These are phyloP conservation scores for Dissostichus mawsoni DNA, from an alignment of 2,113 vertebrate species.

Conservation along the genomic window DNA sequence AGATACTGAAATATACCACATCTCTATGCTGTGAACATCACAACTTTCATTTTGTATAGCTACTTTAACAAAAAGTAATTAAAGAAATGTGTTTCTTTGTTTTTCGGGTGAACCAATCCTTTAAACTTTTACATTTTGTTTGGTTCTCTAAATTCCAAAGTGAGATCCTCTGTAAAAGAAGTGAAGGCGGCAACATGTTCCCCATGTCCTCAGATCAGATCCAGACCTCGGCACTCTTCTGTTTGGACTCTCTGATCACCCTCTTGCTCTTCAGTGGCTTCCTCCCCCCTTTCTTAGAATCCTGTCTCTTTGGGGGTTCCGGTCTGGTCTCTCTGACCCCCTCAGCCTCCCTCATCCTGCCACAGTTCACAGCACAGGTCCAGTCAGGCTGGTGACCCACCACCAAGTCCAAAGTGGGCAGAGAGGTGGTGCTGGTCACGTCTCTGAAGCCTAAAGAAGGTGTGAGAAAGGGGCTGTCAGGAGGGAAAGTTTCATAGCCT, in stretches of 20 bases:
- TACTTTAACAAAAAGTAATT: neutral
- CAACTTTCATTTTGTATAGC: neutral
- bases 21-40: neutral
- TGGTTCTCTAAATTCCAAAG: neutral
- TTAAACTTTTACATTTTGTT: neutral
- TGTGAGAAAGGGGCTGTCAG: conserved; percentile 67
- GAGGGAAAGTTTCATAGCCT: conserved; percentile 67
- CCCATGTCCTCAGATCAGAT: conserved; percentile 55
- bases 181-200: neutral
- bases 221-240: conserved; percentile 81
- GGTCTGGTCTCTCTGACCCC: conserved; percentile 15
- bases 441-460: conserved; percentile 74
- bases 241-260: conserved; percentile 65
- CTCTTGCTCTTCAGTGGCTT: conserved; percentile 56
- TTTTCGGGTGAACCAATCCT: neutral
- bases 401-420: conserved; percentile 80
- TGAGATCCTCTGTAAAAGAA: neutral
- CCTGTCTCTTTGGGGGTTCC: conserved; percentile 26
- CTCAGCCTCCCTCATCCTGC: conserved; percentile 27
- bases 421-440: conserved; percentile 72
- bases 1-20: neutral
- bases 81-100: neutral
- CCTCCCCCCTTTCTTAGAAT: conserved; percentile 41
- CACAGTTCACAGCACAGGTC: conserved; percentile 72
- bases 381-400: conserved; percentile 77